Percentiles rank a stretch among this genome's conserved stretches.
Evolutionary conservation across 2,797 vertebrate genomes (phyloP).

Genomic region (Amblyopsis hoosieri): DNA sequence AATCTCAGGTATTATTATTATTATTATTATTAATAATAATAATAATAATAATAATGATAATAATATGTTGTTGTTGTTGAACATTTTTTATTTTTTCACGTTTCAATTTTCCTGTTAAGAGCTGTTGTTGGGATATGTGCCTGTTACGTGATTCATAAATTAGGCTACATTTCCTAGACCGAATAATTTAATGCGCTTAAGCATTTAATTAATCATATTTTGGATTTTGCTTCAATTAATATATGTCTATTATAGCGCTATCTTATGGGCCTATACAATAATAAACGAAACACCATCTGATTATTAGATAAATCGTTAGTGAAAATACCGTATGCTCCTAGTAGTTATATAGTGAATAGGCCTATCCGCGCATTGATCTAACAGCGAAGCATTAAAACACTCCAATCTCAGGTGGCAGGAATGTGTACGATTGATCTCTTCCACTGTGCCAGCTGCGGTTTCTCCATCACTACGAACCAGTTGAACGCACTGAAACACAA

Average conservation of each 20-base stretch:
- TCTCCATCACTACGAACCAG: constrained; percentile 71
- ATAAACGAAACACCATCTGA: no score
- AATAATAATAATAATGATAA: background rate
- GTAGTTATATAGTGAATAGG: no score
- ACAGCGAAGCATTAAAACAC: constrained; percentile 83
- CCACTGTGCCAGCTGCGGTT: constrained; percentile 78
- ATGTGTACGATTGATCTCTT: constrained; percentile 86
- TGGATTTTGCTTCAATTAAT: no score
- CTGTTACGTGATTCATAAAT: no score
- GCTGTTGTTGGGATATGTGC: no score
- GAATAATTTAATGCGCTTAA: background rate
- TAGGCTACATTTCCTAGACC: background rate
- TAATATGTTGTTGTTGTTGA: background rate
- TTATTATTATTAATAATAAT: background rate
- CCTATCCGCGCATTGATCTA: constrained; percentile 81
- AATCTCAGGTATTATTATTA: constrained; percentile 12
- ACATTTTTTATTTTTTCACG: no score
- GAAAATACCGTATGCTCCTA: no score
- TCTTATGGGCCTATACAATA: no score
- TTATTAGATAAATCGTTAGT: no score
- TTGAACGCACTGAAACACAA: constrained; percentile 67
- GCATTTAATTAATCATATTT: no score
- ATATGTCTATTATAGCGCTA: no score
- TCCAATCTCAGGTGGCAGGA: constrained; percentile 89
- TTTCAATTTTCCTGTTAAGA: no score